Evolutionary conservation across 2,797 vertebrate species (phyloP), one percentile per base, ranked within the genome.

Genomic region (Coilia nasus): DNA sequence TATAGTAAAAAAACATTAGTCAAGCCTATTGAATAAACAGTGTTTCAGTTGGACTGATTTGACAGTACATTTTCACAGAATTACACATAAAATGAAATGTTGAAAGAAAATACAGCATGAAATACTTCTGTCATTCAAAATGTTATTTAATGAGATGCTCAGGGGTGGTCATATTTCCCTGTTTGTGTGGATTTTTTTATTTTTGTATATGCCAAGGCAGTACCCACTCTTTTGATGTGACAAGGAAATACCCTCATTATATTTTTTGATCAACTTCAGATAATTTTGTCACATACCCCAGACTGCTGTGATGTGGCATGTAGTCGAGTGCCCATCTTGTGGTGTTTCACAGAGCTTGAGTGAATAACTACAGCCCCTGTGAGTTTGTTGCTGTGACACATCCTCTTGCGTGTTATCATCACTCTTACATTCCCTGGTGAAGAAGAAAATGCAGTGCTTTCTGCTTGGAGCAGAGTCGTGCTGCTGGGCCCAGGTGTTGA

Each of bases 401-500:
- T 84, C 35, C n/a, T 71, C 78, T 67, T 35, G 14, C n/a, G 35
- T 60, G 17, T 80, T 82, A 41, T 85, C 81, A 84, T 85, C 78
- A 57, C 83, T 64, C 54, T 54, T 15, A 31, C 82, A 56, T 54
- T 85, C 21, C 41, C 50, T 46, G 41, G 28, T 57, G 47, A 85
- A 71, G 84, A 50, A 64, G 7, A 57, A 47, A 12, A 50, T 17
- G 35, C 19, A 54, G 17, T 84, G 81, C 50, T 83, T 56, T 46
- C 64, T 71, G 19, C 83, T 28, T 81, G 31, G 25, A 85, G 60
- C 83, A 84, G 64, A 64, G 31, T 56, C 60, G 64, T 0, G 54
- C 46, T n/a, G 44, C 31, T 67, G 15, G 44, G 25, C 44, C 83
- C 84, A 87, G 86, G 86, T 87, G 81, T 78, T 41, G 35, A 35